phyloP scores from a whole-genome alignment of 2,797 vertebrate species.

The Psittacula derbiana region DNA sequence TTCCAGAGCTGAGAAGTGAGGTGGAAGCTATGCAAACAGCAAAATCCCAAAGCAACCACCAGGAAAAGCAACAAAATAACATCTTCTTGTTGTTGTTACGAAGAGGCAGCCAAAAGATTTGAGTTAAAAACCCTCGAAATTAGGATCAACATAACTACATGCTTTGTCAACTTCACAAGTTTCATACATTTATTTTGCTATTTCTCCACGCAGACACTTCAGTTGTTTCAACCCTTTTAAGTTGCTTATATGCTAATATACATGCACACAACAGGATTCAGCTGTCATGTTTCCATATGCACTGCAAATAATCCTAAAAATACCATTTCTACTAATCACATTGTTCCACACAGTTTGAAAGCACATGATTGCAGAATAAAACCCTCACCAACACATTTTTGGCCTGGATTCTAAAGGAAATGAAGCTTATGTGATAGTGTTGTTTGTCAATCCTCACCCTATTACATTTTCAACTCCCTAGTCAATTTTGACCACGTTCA shows the following conservation, averaged over 20 bases:
- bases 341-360: conserved; percentile 12
- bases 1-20: not conserved
- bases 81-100: not conserved
- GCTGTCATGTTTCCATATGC: not conserved
- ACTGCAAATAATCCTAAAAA: not conserved
- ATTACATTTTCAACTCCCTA: not conserved
- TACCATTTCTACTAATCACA: not conserved
- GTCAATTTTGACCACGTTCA: not conserved
- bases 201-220: not conserved
- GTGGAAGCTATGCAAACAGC: not conserved
- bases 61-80: not conserved
- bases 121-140: not conserved
- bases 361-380: not conserved
- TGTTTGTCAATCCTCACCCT: not conserved
- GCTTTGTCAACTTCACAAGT: not conserved
- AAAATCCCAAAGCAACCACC: not conserved
- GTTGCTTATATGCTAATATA: not conserved
- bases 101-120: not conserved
- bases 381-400: not conserved
- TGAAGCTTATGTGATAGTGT: not conserved
- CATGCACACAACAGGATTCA: not conserved
- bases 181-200: not conserved
- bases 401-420: not conserved
- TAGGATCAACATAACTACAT: not conserved
- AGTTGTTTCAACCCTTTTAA: not conserved